These are phyloP conservation scores for Aphelinus certus DNA, from an alignment of 1,140 invertebrate species.

Conservation along the genomic window DNA sequence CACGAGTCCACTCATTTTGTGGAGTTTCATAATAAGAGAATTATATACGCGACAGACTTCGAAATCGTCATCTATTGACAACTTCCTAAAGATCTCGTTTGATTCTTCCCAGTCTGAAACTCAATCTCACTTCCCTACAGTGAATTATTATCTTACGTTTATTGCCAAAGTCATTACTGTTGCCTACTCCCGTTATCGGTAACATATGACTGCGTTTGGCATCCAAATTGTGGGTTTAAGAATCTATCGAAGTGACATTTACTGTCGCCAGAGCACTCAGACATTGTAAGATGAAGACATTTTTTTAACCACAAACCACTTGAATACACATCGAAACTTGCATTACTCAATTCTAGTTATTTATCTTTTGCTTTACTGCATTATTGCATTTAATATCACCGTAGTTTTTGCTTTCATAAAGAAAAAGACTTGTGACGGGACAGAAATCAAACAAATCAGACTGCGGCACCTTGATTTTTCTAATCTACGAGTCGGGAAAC, in stretches of 20 bases:
- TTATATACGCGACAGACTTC: neutral
- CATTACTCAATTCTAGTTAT: no score
- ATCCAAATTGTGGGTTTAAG: neutral
- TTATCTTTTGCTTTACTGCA: no score
- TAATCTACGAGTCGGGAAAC: no score
- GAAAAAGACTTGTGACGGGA: no score
- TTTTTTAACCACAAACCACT: conserved; percentile 4
- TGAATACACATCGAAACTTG: neutral
- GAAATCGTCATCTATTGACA: neutral
- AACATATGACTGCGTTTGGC: conserved; percentile 13
- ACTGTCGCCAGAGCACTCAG: neutral
- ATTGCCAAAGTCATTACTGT: conserved; percentile 16
- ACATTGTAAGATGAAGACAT: neutral
- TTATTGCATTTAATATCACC: no score
- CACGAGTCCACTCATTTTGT: no score
- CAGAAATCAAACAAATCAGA: no score
- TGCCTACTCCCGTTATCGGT: neutral
- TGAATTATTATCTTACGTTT: conserved; percentile 16
- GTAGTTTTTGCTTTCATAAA: no score
- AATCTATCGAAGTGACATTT: conserved; percentile 15
- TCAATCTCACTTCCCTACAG: conserved; percentile 15
- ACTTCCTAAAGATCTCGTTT: neutral
- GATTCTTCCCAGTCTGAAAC: neutral
- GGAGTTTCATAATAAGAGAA: no score
- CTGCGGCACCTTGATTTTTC: no score